phyloP scores from a whole-genome alignment of 53 echinoderm and acorn worm genomes.

The Holothuria leucospilota region DNA sequence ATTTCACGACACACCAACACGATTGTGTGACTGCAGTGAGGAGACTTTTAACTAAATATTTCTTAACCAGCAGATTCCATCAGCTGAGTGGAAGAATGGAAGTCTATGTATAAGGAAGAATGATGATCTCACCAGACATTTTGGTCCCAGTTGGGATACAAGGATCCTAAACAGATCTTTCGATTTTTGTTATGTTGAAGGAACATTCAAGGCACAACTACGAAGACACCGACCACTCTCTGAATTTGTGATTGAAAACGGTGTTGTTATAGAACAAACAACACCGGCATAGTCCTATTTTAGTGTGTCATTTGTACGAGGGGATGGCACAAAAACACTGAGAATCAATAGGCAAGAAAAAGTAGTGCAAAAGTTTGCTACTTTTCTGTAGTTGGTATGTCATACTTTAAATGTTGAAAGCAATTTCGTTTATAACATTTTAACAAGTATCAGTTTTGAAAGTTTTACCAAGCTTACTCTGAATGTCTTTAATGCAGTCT shows the following conservation, averaged over 20 bases:
- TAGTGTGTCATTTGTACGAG: not conserved
- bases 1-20: too few relatives aligned
- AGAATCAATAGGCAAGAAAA: not conserved
- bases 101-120: not conserved
- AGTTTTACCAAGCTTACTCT: not conserved
- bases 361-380: not conserved
- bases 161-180: slow-evolving; percentile 22
- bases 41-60: not conserved
- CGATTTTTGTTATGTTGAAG: slow-evolving; percentile 29
- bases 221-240: not conserved
- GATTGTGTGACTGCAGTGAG: too few relatives aligned
- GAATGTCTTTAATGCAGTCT: too few relatives aligned
- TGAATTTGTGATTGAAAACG: not conserved
- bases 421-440: not conserved
- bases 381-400: not conserved
- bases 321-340: not conserved
- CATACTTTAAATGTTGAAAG: slow-evolving; percentile 36
- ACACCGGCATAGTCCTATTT: slow-evolving; percentile 1
- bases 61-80: not conserved
- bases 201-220: not conserved
- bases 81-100: not conserved
- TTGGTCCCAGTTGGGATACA: slow-evolving; percentile 17
- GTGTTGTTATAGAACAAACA: slow-evolving; percentile 9
- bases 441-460: not conserved
- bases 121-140: not conserved